phyloP scores from a whole-genome alignment of 2,888 invertebrate species.

The Zygothrica quintamaculata region DNA sequence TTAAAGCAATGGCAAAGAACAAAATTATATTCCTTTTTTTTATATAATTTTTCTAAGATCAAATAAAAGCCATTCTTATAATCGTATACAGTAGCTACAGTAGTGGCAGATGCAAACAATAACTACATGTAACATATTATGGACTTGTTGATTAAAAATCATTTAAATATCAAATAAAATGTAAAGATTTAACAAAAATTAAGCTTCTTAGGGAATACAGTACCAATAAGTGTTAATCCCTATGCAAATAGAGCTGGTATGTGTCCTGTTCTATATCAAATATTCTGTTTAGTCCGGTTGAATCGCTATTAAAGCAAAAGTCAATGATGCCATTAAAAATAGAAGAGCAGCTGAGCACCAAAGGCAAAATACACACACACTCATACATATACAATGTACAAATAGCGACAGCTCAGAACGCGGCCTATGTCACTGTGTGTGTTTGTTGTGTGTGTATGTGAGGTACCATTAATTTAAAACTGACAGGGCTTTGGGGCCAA shows the following conservation, averaged over 20 bases:
- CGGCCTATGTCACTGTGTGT: constrained; percentile 44
- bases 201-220: background rate
- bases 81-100: constrained; percentile 11
- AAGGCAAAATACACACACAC: constrained; percentile 38
- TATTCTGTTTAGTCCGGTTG: constrained; percentile 20
- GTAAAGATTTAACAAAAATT: constrained; percentile 56
- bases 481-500: constrained; percentile 69
- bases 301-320: constrained; percentile 59
- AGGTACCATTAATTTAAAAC: constrained; percentile 73
- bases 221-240: constrained; percentile 7
- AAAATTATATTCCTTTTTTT: constrained; percentile 13
- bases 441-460: no score
- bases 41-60: constrained; percentile 34
- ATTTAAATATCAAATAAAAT: constrained; percentile 75
- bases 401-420: constrained; percentile 19
- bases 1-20: constrained; percentile 31
- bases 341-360: constrained; percentile 33
- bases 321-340: constrained; percentile 74
- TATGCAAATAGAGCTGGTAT: constrained; percentile 30
- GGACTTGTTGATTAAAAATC: constrained; percentile 79
- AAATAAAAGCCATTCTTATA: background rate
- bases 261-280: constrained; percentile 19
- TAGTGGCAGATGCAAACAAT: constrained; percentile 63
- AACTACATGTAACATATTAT: constrained; percentile 65
- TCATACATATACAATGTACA: constrained; percentile 27